Evolutionary conservation across 2,797 vertebrate genomes (phyloP), one percentile per base, ranked within the genome.

Genomic region (Phoxinus dragarum): DNA sequence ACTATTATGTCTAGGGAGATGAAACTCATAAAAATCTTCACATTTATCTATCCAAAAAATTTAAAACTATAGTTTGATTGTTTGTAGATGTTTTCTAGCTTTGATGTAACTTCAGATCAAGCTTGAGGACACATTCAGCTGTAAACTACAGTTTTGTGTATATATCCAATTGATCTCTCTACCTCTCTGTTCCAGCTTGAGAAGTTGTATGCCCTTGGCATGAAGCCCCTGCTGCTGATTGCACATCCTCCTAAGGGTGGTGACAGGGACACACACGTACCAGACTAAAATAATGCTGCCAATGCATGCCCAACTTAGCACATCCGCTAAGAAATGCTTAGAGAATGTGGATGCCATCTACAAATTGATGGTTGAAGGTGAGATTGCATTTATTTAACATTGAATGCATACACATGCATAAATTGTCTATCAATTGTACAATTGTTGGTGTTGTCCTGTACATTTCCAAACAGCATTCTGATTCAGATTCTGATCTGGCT

Each of bases 161-260:
- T 68, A 66, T 68, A 38, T 36, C 66, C 6, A 68, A 21, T 69
- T 69, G 67, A 69, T 68, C 66, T 69, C 67, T 69, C 14, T 38
- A 69, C 67, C 67, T 69, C 36, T 69, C 36, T 40, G 67, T 69
- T 69, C 67, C 19, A 69, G 67, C 36, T 69, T 40, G 67, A 69
- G 67, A 69, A 69, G 67, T 69, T 69, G 67, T 69, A 69, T 69
- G 36, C 34, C 67, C 36, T 69, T 69, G 67, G 36, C 67, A 69
- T 69, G 67, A 69, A 69, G 67, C 67, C 67, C 14, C 67, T 69
- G 34, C 36, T 69, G 16, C 67, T 69, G 2, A 69, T 69, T 23
- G 67, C 67, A 40, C 6, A 38, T 69, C 67, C 34, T 69, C 6
- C 67, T 69, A 69, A 69, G 36, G 4, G 10, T 38, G 36, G 67